These are phyloP conservation scores for Nothobranchius furzeri DNA, from an alignment of 2,113 vertebrate genomes.

Conservation along the genomic window DNA sequence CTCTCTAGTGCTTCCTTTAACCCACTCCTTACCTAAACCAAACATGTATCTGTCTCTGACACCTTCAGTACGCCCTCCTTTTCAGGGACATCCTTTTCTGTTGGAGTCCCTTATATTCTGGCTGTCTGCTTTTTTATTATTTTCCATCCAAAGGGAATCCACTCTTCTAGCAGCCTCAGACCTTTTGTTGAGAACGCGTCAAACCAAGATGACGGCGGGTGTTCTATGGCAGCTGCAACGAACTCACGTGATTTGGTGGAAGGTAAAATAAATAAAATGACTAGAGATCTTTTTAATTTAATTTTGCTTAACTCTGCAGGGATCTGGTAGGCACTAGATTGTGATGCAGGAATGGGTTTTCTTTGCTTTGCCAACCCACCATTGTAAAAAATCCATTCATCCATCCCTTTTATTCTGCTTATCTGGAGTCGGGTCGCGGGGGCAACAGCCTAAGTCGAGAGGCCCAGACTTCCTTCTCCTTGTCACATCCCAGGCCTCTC, in stretches of 20 bases:
- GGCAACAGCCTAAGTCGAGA: too few relatives aligned
- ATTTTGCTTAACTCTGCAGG: too few relatives aligned
- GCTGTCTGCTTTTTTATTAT: not conserved
- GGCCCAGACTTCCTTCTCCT: too few relatives aligned
- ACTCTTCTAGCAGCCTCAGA: not conserved
- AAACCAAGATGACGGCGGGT: not conserved
- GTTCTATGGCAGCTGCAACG: not conserved
- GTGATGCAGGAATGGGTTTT: too few relatives aligned
- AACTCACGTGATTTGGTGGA: not conserved
- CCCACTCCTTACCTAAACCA: not conserved
- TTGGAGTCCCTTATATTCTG: not conserved
- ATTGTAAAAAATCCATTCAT: too few relatives aligned
- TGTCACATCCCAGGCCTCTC: too few relatives aligned
- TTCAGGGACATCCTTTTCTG: not conserved
- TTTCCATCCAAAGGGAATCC: not conserved
- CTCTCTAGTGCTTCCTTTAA: not conserved
- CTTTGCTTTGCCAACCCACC: too few relatives aligned
- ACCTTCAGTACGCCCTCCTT: not conserved
- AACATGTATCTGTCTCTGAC: slow-evolving; percentile 1
- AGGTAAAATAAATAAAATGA: not conserved
- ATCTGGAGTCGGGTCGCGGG: too few relatives aligned
- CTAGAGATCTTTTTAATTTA: not conserved
- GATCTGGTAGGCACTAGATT: too few relatives aligned
- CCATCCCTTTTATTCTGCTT: too few relatives aligned
- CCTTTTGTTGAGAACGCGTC: not conserved